Evolutionary conservation across 2,888 invertebrate genomes (phyloP).

Genomic region (Theretra japonica): DNA sequence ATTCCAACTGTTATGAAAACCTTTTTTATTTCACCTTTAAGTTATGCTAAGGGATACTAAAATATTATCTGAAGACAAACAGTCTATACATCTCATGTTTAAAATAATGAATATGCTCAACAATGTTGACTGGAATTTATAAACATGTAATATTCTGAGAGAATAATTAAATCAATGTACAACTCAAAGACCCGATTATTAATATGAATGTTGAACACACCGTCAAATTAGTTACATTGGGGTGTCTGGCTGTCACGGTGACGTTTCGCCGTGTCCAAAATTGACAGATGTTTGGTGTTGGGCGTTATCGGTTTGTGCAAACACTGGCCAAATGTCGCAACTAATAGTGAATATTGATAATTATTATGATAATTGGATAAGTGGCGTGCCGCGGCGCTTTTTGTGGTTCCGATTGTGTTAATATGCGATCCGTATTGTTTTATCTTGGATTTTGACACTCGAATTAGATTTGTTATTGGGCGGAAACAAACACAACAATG

Average conservation of each 20-base stretch:
- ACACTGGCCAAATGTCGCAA: conserved; percentile 77
- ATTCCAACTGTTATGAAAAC: no score
- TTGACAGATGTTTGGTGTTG: conserved; percentile 43
- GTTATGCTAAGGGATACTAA: no score
- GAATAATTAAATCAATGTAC: neutral
- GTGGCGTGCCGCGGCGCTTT: conserved; percentile 40
- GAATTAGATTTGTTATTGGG: conserved; percentile 14
- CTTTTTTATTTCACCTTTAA: no score
- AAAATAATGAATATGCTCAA: no score
- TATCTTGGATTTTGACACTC: conserved; percentile 6
- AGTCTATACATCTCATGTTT: no score
- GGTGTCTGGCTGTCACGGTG: conserved; percentile 21
- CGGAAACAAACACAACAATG: neutral
- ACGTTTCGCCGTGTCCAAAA: conserved; percentile 36
- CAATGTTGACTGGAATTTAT: no score
- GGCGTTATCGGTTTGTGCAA: conserved; percentile 69
- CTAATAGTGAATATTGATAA: conserved; percentile 73
- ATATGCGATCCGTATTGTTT: conserved; percentile 16
- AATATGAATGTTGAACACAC: conserved; percentile 18
- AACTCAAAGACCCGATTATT: neutral
- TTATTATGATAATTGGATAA: conserved; percentile 80
- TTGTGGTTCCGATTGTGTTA: conserved; percentile 23
- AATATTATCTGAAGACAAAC: no score
- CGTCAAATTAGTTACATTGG: neutral
- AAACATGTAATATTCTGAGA: no score